Evolutionary conservation across 2,888 invertebrate genomes (phyloP), one percentile per base, ranked within the genome.

Genomic region (Gari tellinella): DNA sequence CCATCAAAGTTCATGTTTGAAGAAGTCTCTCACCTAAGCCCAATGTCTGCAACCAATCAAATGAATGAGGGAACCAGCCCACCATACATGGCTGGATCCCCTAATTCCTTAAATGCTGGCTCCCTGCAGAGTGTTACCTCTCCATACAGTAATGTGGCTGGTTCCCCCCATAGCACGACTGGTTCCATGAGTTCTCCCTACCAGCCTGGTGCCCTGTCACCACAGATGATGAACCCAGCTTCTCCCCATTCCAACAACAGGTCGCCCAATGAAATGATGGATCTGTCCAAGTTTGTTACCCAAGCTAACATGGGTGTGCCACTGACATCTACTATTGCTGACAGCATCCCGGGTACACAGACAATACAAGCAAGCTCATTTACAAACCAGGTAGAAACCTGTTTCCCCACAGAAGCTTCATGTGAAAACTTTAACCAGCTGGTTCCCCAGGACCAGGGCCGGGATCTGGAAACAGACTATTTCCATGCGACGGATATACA

Each of bases 1-100:
- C 53, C 70, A 8, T 25, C 55, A 25, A 46, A 70, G n/a, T 70
- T 64, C 52, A 38, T 70, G 40, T 70, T 63, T 53, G 70, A 70
- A 53, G 70, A 70, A 26, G 64, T 70, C 0, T 58, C 60, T 10
- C 52, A 40, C 21, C 23, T 70, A 0, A 63, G 63, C 26, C 64
- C 70, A 31, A 31, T 31, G 31, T 31, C 31, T 10, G 31, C 31
- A 31, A 31, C 4, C 10, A 31, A 10, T 31, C 31, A 31, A 31
- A 31, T 31, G 31, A 31, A 31, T n/a, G 57, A 46, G 0, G 31
- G 21, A 15, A 15, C 52, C 19, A 26, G 25, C 17, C 21, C 41
- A 49, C 51, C 40, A 10, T 56, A 31, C 38, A 41, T 57, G 15
- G 57, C 21, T 37, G 56, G 46, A 23, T 56, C 57, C 25, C 56